Evolutionary conservation across 2,888 invertebrate genomes (phyloP), one percentile per base, ranked within the genome.

Genomic region (Helleia helle): DNA sequence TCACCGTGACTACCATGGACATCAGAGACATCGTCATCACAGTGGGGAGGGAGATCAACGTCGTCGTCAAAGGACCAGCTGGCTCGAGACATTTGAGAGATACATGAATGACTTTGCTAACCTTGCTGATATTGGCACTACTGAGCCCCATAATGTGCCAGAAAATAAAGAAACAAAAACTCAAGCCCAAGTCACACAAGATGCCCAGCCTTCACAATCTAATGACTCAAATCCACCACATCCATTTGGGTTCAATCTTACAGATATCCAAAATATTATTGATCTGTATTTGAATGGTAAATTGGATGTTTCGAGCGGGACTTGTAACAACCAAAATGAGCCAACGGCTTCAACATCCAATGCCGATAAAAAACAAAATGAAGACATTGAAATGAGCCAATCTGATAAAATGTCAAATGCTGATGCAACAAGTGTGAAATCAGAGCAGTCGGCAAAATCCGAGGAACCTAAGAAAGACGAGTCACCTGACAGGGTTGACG

Each of bases 71-170:
- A 62, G 67, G 29, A 40, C 51, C 41, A 73, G 80, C 47, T 87
- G 87, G 87, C 56, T 87, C 3, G 80, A 87, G 1, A 73, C 73
- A 17, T 74, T 87, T 41, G 57, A 75, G 4, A 71, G 69, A 5
- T 86, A 86, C 51, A 70, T 87, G 63, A 86, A 87, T 46, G 86
- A 87, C 51, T 87, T 86, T 62, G 75, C 85, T 5, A 83, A 86
- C 51, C 62, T 87, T 0, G 80, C 86, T 1, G 84, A 84, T 45
- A 54, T 72, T 7, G 66, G n/a, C n/a, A n/a, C n/a, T n/a, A n/a
- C n/a, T n/a, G n/a, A n/a, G n/a, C n/a, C n/a, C n/a, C 53, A 60
- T 54, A 57, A 29, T 29, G 57, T 36, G 44, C 40, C 50, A 12
- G 42, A 48, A 38, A 41, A 47, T 6, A 37, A 42, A 40, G 41